Conservation (phyloP, 2,113 vertebrate species). For the Rattus rattus region DNA sequence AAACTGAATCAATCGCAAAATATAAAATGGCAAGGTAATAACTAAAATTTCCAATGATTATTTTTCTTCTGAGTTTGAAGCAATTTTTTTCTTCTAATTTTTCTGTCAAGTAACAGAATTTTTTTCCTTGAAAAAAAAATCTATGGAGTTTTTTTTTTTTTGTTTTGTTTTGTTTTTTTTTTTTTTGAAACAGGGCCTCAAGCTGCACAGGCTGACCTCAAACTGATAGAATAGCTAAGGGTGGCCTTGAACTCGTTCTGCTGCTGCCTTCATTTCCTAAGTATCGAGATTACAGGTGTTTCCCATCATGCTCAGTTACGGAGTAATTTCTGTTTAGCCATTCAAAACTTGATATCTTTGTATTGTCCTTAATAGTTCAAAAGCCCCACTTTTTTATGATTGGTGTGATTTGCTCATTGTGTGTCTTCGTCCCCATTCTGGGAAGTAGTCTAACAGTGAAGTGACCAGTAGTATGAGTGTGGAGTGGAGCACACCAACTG, state of each 20-base stretch:
- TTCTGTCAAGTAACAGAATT: slow-evolving; percentile 33
- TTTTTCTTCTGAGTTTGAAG: slow-evolving; percentile 21
- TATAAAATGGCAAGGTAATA: slow-evolving; percentile 32
- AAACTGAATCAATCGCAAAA: slow-evolving; percentile 40
- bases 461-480: background rate
- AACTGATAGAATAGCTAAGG: background rate
- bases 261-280: background rate
- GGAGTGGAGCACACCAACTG: background rate
- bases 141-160: background rate
- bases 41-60: slow-evolving; percentile 47
- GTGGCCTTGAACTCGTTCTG: background rate
- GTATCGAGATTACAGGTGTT: background rate
- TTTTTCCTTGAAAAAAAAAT: background rate
- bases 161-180: background rate
- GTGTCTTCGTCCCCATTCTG: background rate
- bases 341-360: slow-evolving; percentile 56
- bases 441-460: background rate
- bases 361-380: slow-evolving; percentile 40
- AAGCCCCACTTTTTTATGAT: background rate
- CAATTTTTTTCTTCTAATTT: background rate
- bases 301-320: background rate
- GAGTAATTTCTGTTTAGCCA: slow-evolving; percentile 52
- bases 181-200: background rate
- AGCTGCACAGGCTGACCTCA: background rate
- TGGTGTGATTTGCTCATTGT: background rate